These are phyloP conservation scores for Iselma pallidipennis DNA, from an alignment of 2,888 invertebrate genomes.

Conservation along the genomic window DNA sequence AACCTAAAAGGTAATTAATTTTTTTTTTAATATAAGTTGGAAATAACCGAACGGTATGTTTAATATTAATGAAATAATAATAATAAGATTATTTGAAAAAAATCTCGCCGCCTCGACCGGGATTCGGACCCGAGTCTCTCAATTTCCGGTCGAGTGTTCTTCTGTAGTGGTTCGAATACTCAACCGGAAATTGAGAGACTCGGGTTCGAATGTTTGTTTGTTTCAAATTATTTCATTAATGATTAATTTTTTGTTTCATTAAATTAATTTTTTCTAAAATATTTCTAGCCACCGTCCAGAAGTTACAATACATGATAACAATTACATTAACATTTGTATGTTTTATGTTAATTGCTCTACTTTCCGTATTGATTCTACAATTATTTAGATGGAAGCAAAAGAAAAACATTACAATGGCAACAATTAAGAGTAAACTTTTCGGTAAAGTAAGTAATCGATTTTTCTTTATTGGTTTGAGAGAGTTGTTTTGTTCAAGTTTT, in stretches of 20 bases:
- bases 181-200: no score
- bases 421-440: constrained; percentile 44
- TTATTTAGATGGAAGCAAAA: constrained; percentile 50
- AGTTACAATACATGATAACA: constrained; percentile 43
- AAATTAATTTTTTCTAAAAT: not conserved
- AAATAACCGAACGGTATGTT: no score
- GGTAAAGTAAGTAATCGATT: constrained; percentile 34
- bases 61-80: no score
- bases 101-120: no score
- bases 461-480: not conserved
- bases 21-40: no score
- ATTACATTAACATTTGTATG: constrained; percentile 45
- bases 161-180: no score
- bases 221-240: no score
- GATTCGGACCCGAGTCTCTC: no score
- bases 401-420: constrained; percentile 48
- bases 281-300: constrained; percentile 45
- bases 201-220: no score
- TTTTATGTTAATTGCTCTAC: constrained; percentile 43
- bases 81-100: no score
- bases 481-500: not conserved
- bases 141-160: no score
- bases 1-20: constrained; percentile 42
- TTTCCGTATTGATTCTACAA: constrained; percentile 39
- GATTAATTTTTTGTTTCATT: constrained; percentile 1